These are phyloP conservation scores for Ceratotherium simum DNA, from an alignment of 2,113 vertebrate species.

Conservation along the genomic window DNA sequence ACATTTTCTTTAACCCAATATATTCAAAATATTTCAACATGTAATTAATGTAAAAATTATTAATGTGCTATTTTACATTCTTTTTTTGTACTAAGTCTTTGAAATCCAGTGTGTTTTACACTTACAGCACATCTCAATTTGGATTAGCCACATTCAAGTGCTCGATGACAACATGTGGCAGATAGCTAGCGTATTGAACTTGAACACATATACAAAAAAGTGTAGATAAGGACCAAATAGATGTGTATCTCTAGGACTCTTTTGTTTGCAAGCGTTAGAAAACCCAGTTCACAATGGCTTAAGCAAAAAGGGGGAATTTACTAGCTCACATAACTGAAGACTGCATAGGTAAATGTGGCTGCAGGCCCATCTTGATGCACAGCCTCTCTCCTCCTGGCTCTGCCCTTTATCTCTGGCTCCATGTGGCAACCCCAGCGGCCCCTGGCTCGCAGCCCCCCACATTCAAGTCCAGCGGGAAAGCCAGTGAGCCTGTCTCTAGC, in stretches of 20 bases:
- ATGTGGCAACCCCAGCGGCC: not conserved
- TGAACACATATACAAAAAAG: not conserved
- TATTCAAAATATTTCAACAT: not conserved
- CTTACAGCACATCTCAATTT: not conserved
- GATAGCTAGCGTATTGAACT: fast-evolving
- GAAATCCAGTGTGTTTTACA: not conserved
- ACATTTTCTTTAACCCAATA: not conserved
- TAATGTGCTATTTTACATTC: not conserved
- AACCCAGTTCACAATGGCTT: not conserved
- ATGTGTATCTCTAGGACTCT: not conserved
- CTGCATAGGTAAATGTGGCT: not conserved
- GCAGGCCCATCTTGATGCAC: fast-evolving
- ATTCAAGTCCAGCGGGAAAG: not conserved
- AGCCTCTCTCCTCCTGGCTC: not conserved
- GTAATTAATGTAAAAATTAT: not conserved
- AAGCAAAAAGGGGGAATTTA: not conserved
- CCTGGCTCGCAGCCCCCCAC: not conserved
- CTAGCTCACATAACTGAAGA: not conserved
- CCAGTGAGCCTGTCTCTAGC: not conserved
- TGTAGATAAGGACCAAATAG: not conserved
- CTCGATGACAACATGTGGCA: fast-evolving
- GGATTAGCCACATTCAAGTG: not conserved
- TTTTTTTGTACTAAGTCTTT: not conserved
- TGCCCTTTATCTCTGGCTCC: not conserved
- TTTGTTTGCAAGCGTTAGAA: not conserved